phyloP scores from a whole-genome alignment of 2,113 vertebrate species.

The Prinia subflava region DNA sequence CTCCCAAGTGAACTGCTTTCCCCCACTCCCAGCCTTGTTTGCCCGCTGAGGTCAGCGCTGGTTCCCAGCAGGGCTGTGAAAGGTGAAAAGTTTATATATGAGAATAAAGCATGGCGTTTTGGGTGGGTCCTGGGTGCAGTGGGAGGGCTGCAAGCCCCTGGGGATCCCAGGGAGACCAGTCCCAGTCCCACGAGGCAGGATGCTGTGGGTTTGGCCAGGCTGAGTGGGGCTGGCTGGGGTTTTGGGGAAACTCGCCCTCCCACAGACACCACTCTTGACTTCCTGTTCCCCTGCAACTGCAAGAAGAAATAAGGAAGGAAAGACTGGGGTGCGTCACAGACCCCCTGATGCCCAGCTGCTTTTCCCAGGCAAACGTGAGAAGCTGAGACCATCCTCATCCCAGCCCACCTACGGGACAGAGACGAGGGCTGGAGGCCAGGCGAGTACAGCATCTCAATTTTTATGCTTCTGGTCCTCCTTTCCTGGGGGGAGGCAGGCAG shows the following conservation, averaged over 20 bases:
- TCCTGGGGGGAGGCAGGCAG: not conserved
- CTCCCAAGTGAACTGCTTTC: not conserved
- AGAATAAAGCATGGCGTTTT: accelerated
- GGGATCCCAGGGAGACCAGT: not conserved
- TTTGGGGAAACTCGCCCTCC: not conserved
- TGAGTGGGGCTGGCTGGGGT: not conserved
- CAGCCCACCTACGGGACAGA: not conserved
- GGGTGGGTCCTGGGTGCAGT: accelerated
- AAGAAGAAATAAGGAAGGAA: conserved; percentile 19
- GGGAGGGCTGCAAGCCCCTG: not conserved
- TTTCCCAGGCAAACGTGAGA: not conserved
- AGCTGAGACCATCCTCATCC: not conserved
- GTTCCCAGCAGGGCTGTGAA: not conserved
- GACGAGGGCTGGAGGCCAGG: not conserved
- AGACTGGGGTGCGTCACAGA: not conserved
- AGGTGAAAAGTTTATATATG: not conserved
- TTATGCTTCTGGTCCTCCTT: not conserved
- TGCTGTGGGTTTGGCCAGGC: not conserved
- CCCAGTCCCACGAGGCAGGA: not conserved
- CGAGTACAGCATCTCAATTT: not conserved
- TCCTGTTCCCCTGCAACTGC: conserved; percentile 2
- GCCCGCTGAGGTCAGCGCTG: too few relatives aligned
- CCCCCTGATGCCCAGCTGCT: not conserved
- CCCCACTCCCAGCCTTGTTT: not conserved
- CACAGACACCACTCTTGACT: not conserved